Percentiles rank a stretch among this genome's conserved stretches.
phyloP scores from a whole-genome alignment of 2,113 vertebrate species.

The Martes martes region DNA sequence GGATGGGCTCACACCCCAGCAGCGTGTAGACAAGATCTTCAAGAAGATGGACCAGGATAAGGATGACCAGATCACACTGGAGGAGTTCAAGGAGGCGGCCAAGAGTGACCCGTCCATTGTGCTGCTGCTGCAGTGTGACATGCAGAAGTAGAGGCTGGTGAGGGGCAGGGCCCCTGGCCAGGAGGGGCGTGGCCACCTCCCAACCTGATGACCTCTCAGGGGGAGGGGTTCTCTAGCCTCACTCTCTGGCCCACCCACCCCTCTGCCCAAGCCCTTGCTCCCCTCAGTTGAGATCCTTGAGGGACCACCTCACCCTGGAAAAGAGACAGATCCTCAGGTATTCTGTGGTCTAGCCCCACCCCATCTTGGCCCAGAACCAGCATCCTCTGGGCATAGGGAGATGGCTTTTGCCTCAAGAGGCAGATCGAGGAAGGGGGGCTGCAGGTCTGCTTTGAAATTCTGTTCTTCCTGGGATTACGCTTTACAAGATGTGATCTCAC shows the following conservation, averaged over 20 bases:
- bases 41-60: constrained; percentile 99
- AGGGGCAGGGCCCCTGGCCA: constrained; percentile 48
- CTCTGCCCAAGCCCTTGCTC: constrained; percentile 50
- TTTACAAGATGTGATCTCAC: background rate
- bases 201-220: constrained; percentile 34
- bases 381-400: constrained; percentile 27
- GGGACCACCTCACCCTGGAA: constrained; percentile 47
- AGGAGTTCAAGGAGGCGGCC: constrained; percentile 98
- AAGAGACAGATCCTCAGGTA: constrained; percentile 45
- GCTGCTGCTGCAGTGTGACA: constrained; percentile 96
- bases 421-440: constrained; percentile 7
- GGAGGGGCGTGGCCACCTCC: constrained; percentile 23
- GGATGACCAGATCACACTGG: constrained; percentile 96
- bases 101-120: constrained; percentile 98
- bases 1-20: constrained; percentile 96
- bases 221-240: constrained; percentile 37
- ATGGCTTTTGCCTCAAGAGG: constrained; percentile 33
- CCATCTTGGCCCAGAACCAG: constrained; percentile 40
- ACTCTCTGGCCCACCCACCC: constrained; percentile 46
- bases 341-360: constrained; percentile 8
- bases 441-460: background rate
- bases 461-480: constrained; percentile 33
- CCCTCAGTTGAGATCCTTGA: background rate
- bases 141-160: constrained; percentile 92
- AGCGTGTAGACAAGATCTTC: constrained; percentile 99